Percentiles rank a stretch among this genome's conserved stretches.
Evolutionary conservation across 2,888 invertebrate species (phyloP).

Genomic region (Nomada goodeniana): DNA sequence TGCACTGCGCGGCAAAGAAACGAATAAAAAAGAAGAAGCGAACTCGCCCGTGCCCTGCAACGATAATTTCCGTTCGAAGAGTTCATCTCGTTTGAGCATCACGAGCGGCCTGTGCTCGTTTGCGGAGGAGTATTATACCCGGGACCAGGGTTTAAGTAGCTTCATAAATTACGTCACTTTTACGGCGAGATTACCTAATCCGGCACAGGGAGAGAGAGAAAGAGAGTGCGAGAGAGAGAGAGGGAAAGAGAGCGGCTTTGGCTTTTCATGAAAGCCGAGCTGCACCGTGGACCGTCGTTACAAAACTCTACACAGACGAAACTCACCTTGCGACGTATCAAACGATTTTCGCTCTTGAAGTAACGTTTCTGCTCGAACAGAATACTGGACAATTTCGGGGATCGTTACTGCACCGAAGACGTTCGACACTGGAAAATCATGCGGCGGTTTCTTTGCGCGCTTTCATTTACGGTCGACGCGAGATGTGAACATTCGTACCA

Average conservation of each 20-base stretch:
- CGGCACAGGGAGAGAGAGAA: conserved; percentile 13
- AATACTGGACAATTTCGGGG: conserved; percentile 4
- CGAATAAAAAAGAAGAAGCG: conserved; percentile 15
- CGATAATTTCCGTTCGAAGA: conserved; percentile 64
- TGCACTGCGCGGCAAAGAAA: background rate
- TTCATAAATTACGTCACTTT: conserved; percentile 71
- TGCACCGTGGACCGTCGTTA: conserved; percentile 17
- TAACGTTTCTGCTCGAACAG: conserved; percentile 1
- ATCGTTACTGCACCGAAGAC: background rate
- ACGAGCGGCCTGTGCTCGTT: conserved; percentile 26
- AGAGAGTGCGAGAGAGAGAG: no score
- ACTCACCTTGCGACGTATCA: conserved; percentile 36
- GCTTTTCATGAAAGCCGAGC: conserved; percentile 53
- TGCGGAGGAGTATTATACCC: conserved; percentile 57
- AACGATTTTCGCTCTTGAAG: conserved; percentile 22
- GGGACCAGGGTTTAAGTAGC: conserved; percentile 63
- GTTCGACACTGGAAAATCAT: background rate
- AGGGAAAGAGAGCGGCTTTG: conserved; percentile 40
- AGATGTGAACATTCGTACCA: background rate
- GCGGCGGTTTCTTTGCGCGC: no score
- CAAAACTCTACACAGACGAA: conserved; percentile 29
- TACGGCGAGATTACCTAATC: conserved; percentile 66
- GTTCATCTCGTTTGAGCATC: conserved; percentile 50
- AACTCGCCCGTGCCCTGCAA: conserved; percentile 33
- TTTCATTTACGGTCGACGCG: no score